phyloP scores from a whole-genome alignment of 2,888 invertebrate genomes.

The Pecten maximus region DNA sequence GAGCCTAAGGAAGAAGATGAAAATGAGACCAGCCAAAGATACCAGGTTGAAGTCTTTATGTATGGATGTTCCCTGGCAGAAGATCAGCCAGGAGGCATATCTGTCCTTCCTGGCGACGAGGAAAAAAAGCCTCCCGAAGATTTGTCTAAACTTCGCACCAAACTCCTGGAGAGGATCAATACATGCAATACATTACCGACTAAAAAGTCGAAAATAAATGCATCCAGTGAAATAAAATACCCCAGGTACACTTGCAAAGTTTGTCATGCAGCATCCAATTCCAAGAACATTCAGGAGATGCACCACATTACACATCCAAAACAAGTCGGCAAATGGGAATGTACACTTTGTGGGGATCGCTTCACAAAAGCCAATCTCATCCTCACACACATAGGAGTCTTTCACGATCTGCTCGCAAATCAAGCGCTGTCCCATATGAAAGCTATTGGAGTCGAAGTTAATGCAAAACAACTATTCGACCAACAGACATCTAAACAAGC shows the following conservation, averaged over 20 bases:
- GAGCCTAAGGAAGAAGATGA: background rate
- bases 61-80: background rate
- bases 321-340: constrained; percentile 20
- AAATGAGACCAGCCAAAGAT: background rate
- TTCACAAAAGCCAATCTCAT: background rate
- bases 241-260: background rate
- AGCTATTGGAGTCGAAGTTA: constrained; percentile 10
- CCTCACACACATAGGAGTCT: background rate
- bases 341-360: constrained; percentile 10
- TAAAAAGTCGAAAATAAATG: background rate
- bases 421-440: constrained; percentile 1
- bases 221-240: background rate
- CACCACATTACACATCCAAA: background rate
- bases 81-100: background rate
- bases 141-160: background rate
- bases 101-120: background rate
- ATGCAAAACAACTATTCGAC: background rate
- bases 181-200: background rate
- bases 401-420: background rate
- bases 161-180: background rate
- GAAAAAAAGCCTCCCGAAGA: background rate
- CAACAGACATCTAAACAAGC: background rate
- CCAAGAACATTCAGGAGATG: background rate
- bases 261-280: background rate
- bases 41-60: background rate